A percentile compares a stretch with the other conserved stretches of the same genome.
phyloP scores from a whole-genome alignment of 2,888 invertebrate genomes.

The Dynastes hyllus region DNA sequence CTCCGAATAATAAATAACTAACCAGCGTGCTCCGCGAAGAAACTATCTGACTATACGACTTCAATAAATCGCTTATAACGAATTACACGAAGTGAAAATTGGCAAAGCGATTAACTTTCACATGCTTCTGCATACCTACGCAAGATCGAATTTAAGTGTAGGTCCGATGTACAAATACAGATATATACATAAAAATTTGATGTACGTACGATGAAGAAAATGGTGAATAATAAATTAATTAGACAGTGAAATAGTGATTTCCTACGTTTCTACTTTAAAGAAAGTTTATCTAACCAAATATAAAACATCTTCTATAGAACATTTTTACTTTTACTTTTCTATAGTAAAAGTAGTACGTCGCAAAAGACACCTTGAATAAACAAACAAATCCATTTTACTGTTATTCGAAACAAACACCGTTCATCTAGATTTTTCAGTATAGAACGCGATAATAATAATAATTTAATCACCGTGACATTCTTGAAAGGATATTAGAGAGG shows the following conservation, averaged over 20 bases:
- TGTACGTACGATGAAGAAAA: too few relatives aligned
- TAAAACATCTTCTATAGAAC: neutral
- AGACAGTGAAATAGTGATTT: too few relatives aligned
- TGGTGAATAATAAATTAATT: too few relatives aligned
- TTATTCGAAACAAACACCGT: neutral
- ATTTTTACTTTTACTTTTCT: slow-evolving; percentile 33
- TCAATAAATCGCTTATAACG: slow-evolving; percentile 11
- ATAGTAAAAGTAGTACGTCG: slow-evolving; percentile 1
- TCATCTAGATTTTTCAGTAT: neutral
- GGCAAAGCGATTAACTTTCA: slow-evolving; percentile 67
- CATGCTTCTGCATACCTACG: slow-evolving; percentile 51
- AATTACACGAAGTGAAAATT: slow-evolving; percentile 58
- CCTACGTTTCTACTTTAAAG: neutral
- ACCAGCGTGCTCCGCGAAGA: neutral
- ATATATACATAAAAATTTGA: neutral
- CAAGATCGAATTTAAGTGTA: too few relatives aligned
- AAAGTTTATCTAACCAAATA: slow-evolving; percentile 2
- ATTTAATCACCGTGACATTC: slow-evolving; percentile 38
- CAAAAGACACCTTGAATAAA: neutral
- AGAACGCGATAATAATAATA: slow-evolving; percentile 1
- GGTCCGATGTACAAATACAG: neutral
- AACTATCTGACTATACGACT: neutral
- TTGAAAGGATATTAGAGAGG: slow-evolving; percentile 42
- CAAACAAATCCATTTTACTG: neutral
- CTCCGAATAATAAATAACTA: neutral